These are phyloP conservation scores for Lasioglossum marginatum DNA, from an alignment of 2,888 invertebrate genomes.

Conservation along the genomic window DNA sequence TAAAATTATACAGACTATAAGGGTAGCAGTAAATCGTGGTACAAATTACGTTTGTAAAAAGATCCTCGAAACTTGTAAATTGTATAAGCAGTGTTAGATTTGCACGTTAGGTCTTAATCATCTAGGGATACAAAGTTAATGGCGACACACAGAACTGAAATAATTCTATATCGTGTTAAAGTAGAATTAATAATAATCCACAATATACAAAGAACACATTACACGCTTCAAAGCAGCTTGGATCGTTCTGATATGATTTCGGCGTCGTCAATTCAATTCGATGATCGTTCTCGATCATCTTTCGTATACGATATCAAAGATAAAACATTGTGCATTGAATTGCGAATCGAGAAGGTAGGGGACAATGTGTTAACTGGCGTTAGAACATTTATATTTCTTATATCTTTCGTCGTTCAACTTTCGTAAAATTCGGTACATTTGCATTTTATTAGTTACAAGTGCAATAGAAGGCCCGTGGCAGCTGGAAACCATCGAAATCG, in stretches of 20 bases:
- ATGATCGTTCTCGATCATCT: neutral
- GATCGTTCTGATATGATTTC: constrained; percentile 39
- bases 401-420: constrained; percentile 41
- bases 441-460: constrained; percentile 22
- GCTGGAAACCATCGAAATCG: neutral
- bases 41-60: constrained; percentile 5
- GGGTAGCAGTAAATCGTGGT: constrained; percentile 4
- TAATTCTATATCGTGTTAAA: constrained; percentile 19
- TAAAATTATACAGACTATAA: constrained; percentile 40
- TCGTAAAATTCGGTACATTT: constrained; percentile 49
- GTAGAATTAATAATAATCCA: constrained; percentile 39
- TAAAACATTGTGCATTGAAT: constrained; percentile 31
- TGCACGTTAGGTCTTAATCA: constrained; percentile 26
- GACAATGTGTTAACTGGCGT: neutral
- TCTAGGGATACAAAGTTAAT: constrained; percentile 15
- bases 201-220: constrained; percentile 57
- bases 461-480: neutral
- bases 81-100: constrained; percentile 19
- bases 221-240: constrained; percentile 49
- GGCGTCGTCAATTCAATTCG: neutral
- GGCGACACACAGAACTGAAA: constrained; percentile 19
- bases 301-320: constrained; percentile 15
- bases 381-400: constrained; percentile 18
- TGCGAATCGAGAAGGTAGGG: neutral
- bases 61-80: constrained; percentile 32